Conservation (phyloP, 2,797 vertebrate species). For the Gobio occitaniae region DNA sequence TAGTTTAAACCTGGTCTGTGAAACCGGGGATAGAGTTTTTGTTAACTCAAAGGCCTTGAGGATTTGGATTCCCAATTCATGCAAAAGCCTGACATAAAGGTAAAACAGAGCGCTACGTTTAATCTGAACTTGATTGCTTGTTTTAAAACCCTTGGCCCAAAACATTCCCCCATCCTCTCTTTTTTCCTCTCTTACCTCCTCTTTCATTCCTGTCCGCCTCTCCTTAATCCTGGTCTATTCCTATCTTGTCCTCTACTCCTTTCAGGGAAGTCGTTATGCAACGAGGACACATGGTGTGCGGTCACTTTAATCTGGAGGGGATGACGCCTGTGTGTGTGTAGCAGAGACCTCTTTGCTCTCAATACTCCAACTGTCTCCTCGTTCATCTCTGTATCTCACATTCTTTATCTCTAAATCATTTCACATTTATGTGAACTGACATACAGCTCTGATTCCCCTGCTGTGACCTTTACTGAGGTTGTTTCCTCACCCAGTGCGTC, state of each 20-base stretch:
- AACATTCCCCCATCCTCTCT: background rate
- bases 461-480: slow-evolving; percentile 36
- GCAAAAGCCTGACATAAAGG: slow-evolving; percentile 28
- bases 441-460: background rate
- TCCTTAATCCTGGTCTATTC: slow-evolving; percentile 64
- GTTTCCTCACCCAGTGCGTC: slow-evolving; percentile 10
- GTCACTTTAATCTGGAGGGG: slow-evolving; percentile 75
- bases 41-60: slow-evolving; percentile 11
- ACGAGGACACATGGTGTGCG: slow-evolving; percentile 61
- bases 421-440: slow-evolving; percentile 6
- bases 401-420: slow-evolving; percentile 25
- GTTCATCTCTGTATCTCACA: slow-evolving; percentile 50
- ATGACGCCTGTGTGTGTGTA: slow-evolving; percentile 50
- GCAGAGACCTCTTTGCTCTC: slow-evolving; percentile 73
- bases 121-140: slow-evolving; percentile 48
- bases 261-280: slow-evolving; percentile 72
- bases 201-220: slow-evolving; percentile 34
- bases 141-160: slow-evolving; percentile 29
- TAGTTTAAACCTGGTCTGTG: too few species aligned
- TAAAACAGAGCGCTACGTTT: slow-evolving; percentile 11
- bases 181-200: slow-evolving; percentile 17
- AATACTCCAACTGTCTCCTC: slow-evolving; percentile 56
- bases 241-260: slow-evolving; percentile 67
- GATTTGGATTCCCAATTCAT: slow-evolving; percentile 9
- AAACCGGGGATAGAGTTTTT: background rate